Evolutionary conservation across 2,888 invertebrate species (phyloP).

Genomic region (Neocrepidodera transversa): DNA sequence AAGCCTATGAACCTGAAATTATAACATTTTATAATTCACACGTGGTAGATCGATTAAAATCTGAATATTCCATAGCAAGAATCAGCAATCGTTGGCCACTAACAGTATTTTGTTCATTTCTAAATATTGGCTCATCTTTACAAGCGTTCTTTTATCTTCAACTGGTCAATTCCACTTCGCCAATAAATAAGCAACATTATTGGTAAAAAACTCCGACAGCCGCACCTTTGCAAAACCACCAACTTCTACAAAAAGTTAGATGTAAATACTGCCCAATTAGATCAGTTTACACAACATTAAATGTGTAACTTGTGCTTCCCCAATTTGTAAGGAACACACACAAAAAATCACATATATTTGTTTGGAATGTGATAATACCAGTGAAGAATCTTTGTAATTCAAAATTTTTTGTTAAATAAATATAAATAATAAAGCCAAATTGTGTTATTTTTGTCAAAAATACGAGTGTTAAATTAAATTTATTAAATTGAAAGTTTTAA

Average conservation of each 20-base stretch:
- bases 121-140: no score
- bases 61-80: conserved; percentile 45
- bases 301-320: not conserved
- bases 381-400: conserved; percentile 1
- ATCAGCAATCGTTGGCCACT: conserved; percentile 44
- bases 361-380: not conserved
- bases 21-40: conserved; percentile 46
- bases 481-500: conserved; percentile 1
- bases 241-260: no score
- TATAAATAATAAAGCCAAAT: no score
- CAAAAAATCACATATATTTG: not conserved
- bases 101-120: conserved; percentile 44
- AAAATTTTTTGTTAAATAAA: not conserved
- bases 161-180: no score
- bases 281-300: not conserved
- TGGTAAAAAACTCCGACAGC: no score
- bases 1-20: conserved; percentile 39
- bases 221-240: no score
- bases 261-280: no score
- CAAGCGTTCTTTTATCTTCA: no score
- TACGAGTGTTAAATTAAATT: not conserved
- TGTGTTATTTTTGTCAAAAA: not conserved
- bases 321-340: conserved; percentile 1
- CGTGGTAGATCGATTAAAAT: conserved; percentile 47
- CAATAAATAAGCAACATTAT: no score